phyloP scores from a whole-genome alignment of 2,113 vertebrate genomes.

The Melanotaenia duboulayi region DNA sequence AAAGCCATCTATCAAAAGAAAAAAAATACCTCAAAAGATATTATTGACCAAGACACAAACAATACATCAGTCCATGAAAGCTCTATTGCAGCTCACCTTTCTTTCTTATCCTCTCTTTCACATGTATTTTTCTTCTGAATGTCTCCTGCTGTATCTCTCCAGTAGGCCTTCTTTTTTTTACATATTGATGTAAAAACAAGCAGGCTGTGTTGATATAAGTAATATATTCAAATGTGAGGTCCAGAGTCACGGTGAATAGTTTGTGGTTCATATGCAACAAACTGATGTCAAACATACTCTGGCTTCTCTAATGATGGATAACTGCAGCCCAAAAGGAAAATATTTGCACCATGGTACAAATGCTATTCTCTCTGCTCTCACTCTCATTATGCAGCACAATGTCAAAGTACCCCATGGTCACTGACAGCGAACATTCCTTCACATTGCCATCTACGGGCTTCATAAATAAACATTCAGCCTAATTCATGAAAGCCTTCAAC shows the following conservation, averaged over 20 bases:
- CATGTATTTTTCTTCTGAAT: constrained; percentile 30
- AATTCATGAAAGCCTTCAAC: constrained; percentile 58
- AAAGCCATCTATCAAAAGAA: constrained; percentile 61
- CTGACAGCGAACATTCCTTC: constrained; percentile 70
- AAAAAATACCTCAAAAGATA: constrained; percentile 31
- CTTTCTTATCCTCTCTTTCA: neutral
- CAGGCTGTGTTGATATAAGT: constrained; percentile 43
- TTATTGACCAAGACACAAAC: constrained; percentile 43
- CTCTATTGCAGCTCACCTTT: constrained; percentile 35
- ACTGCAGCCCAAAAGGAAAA: constrained; percentile 64
- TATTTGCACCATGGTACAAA: constrained; percentile 70
- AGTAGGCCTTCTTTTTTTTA: too few relatives aligned
- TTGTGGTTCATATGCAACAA: constrained; percentile 30
- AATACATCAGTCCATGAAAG: constrained; percentile 56
- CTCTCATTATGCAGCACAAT: constrained; percentile 69
- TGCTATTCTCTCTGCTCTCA: constrained; percentile 71
- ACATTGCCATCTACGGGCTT: constrained; percentile 68
- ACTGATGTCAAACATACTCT: constrained; percentile 46
- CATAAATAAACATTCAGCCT: constrained; percentile 68
- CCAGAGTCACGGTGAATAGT: constrained; percentile 6
- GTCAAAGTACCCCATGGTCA: constrained; percentile 67
- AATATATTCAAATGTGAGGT: constrained; percentile 52
- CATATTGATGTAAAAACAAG: constrained; percentile 49
- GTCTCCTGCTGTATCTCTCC: constrained; percentile 26
- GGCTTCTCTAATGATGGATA: constrained; percentile 54